Evolutionary conservation across 1,140 invertebrate genomes (phyloP), one percentile per base, ranked within the genome.

Genomic region (Macrobrachium nipponense): DNA sequence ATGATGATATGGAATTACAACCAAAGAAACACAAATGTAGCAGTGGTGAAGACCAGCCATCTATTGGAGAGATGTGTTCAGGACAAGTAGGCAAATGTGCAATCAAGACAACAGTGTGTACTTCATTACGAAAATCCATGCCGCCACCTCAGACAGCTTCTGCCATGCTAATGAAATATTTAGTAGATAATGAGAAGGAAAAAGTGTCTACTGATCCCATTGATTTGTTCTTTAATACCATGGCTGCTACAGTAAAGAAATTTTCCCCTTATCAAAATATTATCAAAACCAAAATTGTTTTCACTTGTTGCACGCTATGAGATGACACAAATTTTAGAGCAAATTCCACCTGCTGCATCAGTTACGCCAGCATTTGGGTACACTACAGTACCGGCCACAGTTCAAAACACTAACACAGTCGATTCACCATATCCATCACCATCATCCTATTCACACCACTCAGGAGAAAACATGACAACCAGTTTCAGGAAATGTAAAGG

Each of bases 201-300:
- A 36, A 36, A 36, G 27, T 36, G 27, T 36, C 27, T 36, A 4
- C 27, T 36, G 27, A 36, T 36, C 27, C 27, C 1, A 36, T 36
- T 36, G 4, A 36, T 36, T 36, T 36, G 27, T 36, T 36, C 27
- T 36, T 36, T 36, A 36, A 36, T 36, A 36, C 27, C 27, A 36
- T 36, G 27, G 27, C 27, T 36, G 27, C 27, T 36, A 36, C 27
- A 36, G 27, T 36, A 36, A 36, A 36, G 27, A 36, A 36, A 36
- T 36, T 23, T 20, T 14, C 68, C 27, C 61, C 27, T 44, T 27
- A 75, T 20, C 12, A 75, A 59, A 82, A 82, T 36, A 36, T 36
- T 60, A 27, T 75, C 60, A 75, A 75, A 75, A 60, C 18, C n/a
- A 23, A 82, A 75, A 70, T 82, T 8, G n/a, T 64, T 73, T 75